Conservation (phyloP, 2,888 invertebrate species). For the Penaeus monodon region DNA sequence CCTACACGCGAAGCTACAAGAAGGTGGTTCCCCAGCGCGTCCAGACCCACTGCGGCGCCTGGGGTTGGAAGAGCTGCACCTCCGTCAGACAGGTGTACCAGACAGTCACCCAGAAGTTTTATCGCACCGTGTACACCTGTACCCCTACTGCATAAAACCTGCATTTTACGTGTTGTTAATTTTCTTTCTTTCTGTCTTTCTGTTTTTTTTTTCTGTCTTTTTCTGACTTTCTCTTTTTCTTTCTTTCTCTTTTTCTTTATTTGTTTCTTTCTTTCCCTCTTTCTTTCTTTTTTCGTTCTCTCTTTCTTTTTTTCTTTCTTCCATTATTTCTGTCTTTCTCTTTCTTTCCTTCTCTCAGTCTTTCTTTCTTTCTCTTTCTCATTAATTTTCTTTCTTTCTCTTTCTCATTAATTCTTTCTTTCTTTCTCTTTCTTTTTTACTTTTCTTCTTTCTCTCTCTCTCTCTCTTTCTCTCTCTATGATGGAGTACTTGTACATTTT, state of each 20-base stretch:
- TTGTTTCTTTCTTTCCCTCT: not conserved
- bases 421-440: not conserved
- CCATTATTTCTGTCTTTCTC: not conserved
- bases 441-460: constrained; percentile 12
- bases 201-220: not conserved
- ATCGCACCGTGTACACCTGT: constrained; percentile 68
- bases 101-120: constrained; percentile 68
- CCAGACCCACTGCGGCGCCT: constrained; percentile 68
- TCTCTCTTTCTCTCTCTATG: not conserved
- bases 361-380: not conserved
- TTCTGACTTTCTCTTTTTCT: not conserved
- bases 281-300: not conserved
- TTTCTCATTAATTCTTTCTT: not conserved
- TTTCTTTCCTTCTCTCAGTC: not conserved
- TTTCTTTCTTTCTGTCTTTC: not conserved
- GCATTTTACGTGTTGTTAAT: not conserved
- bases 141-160: constrained; percentile 42
- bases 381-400: not conserved
- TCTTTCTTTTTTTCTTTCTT: not conserved
- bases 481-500: not conserved
- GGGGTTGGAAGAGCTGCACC: constrained; percentile 67
- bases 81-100: constrained; percentile 68
- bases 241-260: too few species aligned
- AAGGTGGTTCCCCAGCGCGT: constrained; percentile 67
- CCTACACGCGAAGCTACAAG: constrained; percentile 68